Evolutionary conservation across 2,113 vertebrate species (phyloP).

Genomic region (Menidia beryllina): DNA sequence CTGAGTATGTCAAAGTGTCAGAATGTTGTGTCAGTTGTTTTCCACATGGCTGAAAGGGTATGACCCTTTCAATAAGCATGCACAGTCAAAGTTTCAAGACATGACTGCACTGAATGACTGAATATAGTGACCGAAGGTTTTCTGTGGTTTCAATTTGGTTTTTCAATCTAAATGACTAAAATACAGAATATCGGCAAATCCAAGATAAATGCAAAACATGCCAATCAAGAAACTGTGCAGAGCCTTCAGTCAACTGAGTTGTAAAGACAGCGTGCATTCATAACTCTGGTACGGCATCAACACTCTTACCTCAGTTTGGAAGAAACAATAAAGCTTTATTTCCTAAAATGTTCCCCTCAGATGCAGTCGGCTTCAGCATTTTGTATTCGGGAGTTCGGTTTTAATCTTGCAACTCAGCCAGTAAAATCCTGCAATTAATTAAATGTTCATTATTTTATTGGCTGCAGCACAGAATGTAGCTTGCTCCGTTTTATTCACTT

Average conservation of each 20-base stretch:
- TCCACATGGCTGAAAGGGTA: conserved; percentile 38
- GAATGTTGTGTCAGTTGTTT: conserved; percentile 69
- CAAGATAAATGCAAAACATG: neutral
- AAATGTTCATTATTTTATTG: conserved; percentile 51
- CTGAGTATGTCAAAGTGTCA: conserved; percentile 63
- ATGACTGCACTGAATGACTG: too few species aligned
- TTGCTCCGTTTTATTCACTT: conserved; percentile 24
- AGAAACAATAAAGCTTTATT: conserved; percentile 30
- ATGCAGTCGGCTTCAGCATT: conserved; percentile 17
- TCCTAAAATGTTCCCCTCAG: conserved; percentile 28
- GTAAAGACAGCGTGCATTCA: conserved; percentile 22
- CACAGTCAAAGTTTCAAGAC: neutral
- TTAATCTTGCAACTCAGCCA: conserved; percentile 25
- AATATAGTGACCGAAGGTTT: too few species aligned
- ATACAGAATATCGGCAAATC: conserved; percentile 17
- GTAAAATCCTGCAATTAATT: conserved; percentile 50
- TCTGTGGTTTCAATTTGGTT: too few species aligned
- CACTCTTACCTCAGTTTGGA: conserved; percentile 24
- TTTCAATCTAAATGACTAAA: too few species aligned
- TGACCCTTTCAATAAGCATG: conserved; percentile 22
- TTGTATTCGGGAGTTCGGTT: conserved; percentile 23
- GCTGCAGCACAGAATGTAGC: conserved; percentile 7
- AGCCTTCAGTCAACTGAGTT: conserved; percentile 13
- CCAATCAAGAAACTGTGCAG: neutral
- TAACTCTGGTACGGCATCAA: conserved; percentile 22